A percentile compares a stretch with the other conserved stretches of the same genome.
These are phyloP conservation scores for Anhinga rufa DNA, from an alignment of 2,113 vertebrate genomes.

Conservation along the genomic window DNA sequence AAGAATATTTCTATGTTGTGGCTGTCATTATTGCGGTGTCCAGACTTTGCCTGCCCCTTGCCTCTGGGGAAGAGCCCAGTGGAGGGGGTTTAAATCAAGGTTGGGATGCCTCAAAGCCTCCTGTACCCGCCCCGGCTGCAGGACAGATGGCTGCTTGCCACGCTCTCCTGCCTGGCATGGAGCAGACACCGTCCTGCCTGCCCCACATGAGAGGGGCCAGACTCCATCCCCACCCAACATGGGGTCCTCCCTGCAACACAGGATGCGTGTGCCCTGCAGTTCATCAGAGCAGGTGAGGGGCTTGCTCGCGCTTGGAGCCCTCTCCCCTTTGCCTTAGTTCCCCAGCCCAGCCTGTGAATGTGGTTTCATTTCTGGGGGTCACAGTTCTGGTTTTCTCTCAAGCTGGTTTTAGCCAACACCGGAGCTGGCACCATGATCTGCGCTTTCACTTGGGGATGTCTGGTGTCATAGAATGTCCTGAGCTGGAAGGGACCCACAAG, in stretches of 20 bases:
- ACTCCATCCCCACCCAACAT: fast-evolving
- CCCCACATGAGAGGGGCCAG: fast-evolving
- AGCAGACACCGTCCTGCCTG: background rate
- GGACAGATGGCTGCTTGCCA: background rate
- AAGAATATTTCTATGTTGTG: conserved; percentile 64
- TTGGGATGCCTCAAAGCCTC: background rate
- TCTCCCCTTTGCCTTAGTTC: background rate
- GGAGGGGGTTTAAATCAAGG: background rate
- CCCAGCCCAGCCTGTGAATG: background rate
- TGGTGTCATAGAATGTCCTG: no score
- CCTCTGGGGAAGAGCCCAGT: background rate
- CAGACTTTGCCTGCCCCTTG: background rate
- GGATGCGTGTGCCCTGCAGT: fast-evolving
- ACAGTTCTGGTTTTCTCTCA: background rate
- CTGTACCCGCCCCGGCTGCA: fast-evolving
- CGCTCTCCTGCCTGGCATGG: background rate
- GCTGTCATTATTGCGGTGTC: background rate
- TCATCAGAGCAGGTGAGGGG: background rate
- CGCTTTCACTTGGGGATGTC: background rate
- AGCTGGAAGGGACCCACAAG: no score
- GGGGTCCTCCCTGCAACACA: background rate
- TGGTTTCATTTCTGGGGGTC: background rate
- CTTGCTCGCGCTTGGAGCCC: fast-evolving
- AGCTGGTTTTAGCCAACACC: background rate
- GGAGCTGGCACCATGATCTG: fast-evolving